These are phyloP conservation scores for Sebastes ruberrimus DNA, from an alignment of 2,797 vertebrate genomes.

Conservation along the genomic window DNA sequence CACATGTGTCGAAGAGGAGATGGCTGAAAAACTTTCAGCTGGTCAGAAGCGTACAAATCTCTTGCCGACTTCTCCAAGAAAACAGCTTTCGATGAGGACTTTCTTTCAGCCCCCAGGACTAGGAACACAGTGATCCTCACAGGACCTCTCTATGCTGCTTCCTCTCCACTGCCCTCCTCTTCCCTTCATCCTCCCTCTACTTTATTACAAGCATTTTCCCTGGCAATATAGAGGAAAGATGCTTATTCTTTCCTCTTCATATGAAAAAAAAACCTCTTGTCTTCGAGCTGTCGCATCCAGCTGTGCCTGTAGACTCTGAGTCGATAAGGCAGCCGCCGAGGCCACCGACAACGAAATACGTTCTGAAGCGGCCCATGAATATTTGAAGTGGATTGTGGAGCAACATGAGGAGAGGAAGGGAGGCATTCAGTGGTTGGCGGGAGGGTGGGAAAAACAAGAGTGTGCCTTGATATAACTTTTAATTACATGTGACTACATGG, in stretches of 20 bases:
- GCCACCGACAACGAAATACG: constrained; percentile 41
- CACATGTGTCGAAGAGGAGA: constrained; percentile 9
- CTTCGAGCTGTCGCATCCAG: constrained; percentile 41
- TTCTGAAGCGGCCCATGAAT: constrained; percentile 61
- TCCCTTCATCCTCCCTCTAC: constrained; percentile 1
- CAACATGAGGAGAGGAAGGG: constrained; percentile 28
- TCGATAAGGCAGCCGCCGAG: constrained; percentile 39
- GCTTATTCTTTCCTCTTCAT: background rate
- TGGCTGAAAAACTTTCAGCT: constrained; percentile 6
- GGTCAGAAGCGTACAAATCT: constrained; percentile 1
- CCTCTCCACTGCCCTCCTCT: background rate
- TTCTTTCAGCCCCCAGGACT: constrained; percentile 1
- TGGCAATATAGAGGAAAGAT: background rate
- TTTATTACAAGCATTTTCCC: background rate
- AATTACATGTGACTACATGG: constrained; percentile 28
- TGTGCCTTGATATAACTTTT: constrained; percentile 3
- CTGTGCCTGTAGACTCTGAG: constrained; percentile 21
- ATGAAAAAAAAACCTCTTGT: constrained; percentile 3
- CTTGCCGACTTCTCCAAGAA: background rate
- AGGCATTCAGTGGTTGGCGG: background rate
- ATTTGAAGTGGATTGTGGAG: constrained; percentile 55
- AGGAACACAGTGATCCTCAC: constrained; percentile 7
- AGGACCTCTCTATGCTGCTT: constrained; percentile 3
- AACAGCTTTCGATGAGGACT: constrained; percentile 15
- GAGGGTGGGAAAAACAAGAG: constrained; percentile 38